These are phyloP conservation scores for Theristicus caerulescens DNA, from an alignment of 2,113 vertebrate species.

Conservation along the genomic window DNA sequence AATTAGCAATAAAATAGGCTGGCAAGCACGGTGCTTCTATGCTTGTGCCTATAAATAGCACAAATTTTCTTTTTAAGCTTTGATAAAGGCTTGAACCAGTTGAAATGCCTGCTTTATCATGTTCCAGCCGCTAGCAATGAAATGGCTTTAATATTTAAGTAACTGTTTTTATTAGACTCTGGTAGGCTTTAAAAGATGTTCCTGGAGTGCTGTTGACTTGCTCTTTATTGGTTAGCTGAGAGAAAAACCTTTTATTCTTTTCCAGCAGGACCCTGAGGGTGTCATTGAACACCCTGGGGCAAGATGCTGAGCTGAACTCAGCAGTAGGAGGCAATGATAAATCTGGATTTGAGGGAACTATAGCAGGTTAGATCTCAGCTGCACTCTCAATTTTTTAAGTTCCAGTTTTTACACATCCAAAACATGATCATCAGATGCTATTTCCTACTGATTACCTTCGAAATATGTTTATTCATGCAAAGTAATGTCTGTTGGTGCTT, in stretches of 20 bases:
- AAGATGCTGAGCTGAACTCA: neutral
- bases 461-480: neutral
- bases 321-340: neutral
- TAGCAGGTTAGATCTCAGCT: neutral
- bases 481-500: neutral
- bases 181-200: conserved; percentile 53
- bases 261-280: conserved; percentile 29
- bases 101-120: conserved; percentile 7
- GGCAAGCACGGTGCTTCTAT: neutral
- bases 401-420: neutral
- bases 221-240: conserved; percentile 27
- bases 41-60: conserved; percentile 7
- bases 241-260: conserved; percentile 45
- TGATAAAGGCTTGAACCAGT: neutral
- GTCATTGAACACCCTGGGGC: conserved; percentile 10
- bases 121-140: conserved; percentile 25
- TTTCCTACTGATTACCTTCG: neutral
- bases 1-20: conserved; percentile 1
- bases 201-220: conserved; percentile 32
- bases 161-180: conserved; percentile 51
- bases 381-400: neutral
- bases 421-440: neutral
- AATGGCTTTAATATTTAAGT: conserved; percentile 48
- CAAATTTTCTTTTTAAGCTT: neutral
- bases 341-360: neutral